Base-by-base conservation (phyloP, 2,888 invertebrate species). In the Mythimna vitellina region DNA sequence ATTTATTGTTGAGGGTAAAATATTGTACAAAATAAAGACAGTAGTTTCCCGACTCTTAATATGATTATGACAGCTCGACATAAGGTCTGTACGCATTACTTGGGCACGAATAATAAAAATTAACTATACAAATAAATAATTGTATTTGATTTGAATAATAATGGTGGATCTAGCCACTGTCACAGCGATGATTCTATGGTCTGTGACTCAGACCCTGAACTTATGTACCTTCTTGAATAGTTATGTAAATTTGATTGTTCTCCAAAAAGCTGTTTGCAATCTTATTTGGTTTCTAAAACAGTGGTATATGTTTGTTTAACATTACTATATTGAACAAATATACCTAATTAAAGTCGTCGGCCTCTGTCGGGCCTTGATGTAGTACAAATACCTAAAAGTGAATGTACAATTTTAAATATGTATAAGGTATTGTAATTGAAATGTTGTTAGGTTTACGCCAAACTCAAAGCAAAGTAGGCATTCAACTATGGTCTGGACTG, bases 241-340 rank as follows among this genome's bases (percentile, higher is more conserved):
- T 64, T 42, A 74, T 76, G 17, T 42, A 53, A 70, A 64, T 72
- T 46, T 65, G 35, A 68, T 76, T 76, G 60, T 67, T 76, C 56
- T 66, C 25, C 51, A 25, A 66, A 57, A 70, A 67, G 38, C 58
- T 77, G 20, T 73, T 76, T 80, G 22, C 53, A 38, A 29, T 53
- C n/a, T 20, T 66, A 73, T 70, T 42, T 57, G 38, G 42, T 57
- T 74, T 57, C 25, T 7, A 46, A 81, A 70, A 63, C 57, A 51
- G 49, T 51, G n/a, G 35, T 70, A 46, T 20, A 7, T 46, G 5
- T 46, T n/a, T 78, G 25, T 56, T 80, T 61, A 75, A 68, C 57
- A 32, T 51, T 64, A 80, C 35, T 54, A 80, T 63, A 42, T 49
- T 74, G 22, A 63, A 58, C 38, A 77, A 67, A 80, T 58, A 73